Evolutionary conservation across 2,797 vertebrate genomes (phyloP).

Genomic region (Borostomias antarcticus): DNA sequence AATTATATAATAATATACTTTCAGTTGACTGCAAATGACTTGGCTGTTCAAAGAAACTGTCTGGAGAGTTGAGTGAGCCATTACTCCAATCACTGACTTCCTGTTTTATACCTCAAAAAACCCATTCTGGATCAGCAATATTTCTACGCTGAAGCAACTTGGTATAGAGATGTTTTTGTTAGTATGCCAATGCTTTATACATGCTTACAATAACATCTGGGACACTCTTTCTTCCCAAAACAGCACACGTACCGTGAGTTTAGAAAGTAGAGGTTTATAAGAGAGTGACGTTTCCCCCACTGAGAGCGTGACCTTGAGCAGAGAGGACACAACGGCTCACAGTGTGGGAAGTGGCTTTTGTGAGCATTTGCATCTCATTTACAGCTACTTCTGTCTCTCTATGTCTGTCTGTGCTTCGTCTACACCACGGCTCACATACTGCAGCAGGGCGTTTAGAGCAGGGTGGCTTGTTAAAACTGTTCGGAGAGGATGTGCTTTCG

Average conservation of each 20-base stretch:
- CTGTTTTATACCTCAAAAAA: neutral
- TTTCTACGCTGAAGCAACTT: too few species aligned
- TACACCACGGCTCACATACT: neutral
- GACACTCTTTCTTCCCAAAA: neutral
- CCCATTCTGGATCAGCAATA: neutral
- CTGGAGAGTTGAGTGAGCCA: neutral
- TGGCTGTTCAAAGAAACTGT: constrained; percentile 1
- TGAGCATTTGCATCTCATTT: constrained; percentile 4
- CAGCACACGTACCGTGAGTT: neutral
- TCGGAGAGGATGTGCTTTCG: neutral
- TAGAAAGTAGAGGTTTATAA: neutral
- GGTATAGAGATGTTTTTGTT: too few species aligned
- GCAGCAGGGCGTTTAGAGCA: neutral
- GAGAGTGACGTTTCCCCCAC: neutral
- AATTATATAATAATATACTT: constrained; percentile 16
- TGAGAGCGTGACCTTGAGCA: neutral
- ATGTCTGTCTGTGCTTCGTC: neutral
- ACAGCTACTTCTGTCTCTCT: neutral
- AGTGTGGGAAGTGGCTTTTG: neutral
- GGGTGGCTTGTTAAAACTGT: neutral
- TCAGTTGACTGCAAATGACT: constrained; percentile 11
- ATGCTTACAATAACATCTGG: too few species aligned
- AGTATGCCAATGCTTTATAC: too few species aligned
- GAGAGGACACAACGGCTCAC: neutral
- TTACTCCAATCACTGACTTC: neutral